These are phyloP conservation scores for Pilophorus perplexus DNA, from an alignment of 2,888 invertebrate species.

Conservation along the genomic window DNA sequence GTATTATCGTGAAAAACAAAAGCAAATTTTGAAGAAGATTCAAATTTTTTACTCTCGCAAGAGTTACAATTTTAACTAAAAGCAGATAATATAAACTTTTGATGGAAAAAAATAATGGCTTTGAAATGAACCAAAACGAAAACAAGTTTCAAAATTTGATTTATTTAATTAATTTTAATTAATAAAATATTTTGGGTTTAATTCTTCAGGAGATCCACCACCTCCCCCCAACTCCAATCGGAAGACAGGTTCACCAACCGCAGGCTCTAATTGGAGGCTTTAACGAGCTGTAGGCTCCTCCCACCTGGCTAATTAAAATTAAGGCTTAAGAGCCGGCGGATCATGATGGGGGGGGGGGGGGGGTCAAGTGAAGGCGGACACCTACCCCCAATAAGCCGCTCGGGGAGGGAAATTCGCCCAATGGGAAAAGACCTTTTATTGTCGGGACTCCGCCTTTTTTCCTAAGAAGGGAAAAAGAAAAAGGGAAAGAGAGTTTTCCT, in stretches of 20 bases:
- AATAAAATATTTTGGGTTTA: no score
- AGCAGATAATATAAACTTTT: no score
- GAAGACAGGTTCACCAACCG: no score
- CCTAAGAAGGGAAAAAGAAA: slow-evolving; percentile 7
- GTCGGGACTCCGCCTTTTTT: slow-evolving; percentile 35
- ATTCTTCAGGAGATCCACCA: no score
- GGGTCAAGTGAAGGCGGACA: slow-evolving; percentile 4
- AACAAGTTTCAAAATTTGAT: not conserved
- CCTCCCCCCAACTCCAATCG: no score
- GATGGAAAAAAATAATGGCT: not conserved
- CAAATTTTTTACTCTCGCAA: no score
- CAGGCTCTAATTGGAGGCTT: slow-evolving; percentile 20
- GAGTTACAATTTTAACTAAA: no score
- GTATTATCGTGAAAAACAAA: no score
- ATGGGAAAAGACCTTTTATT: slow-evolving; percentile 33
- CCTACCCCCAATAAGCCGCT: not conserved
- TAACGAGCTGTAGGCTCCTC: slow-evolving; percentile 13
- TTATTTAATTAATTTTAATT: no score
- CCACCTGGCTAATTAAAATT: slow-evolving; percentile 38
- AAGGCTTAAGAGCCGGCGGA: slow-evolving; percentile 5
- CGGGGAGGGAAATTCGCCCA: slow-evolving; percentile 33
- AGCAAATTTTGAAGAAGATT: no score
- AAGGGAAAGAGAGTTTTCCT: not conserved
- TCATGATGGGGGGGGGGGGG: not conserved
- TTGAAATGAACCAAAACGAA: not conserved